Evolutionary conservation across 2,113 vertebrate species (phyloP), one percentile per base, ranked within the genome.

Genomic region (Alligator sinensis): DNA sequence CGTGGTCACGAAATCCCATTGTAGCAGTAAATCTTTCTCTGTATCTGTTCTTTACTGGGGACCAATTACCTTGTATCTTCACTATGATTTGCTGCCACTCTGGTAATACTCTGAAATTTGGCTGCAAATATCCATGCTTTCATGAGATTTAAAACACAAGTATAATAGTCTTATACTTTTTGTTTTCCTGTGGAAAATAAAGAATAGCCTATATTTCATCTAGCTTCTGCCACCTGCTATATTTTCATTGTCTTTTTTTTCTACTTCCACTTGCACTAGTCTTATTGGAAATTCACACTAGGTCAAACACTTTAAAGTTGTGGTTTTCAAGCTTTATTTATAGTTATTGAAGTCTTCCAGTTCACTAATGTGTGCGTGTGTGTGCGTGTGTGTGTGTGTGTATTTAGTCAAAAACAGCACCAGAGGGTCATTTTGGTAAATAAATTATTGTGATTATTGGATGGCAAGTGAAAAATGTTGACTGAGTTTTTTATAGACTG

Each of bases 401-500:
- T 58, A 77, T 89, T 85, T 91, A 75, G 90, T 28, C 25, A 80
- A 64, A 59, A 55, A 30, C 64, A 86, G 75, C 61, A 17, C 34
- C 62, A 55, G 17, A 47, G 15, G 30, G 27, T 78, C 80, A 62
- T 77, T 87, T 84, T 63, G 58, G 74, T 88, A 93, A 95, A 96
- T 95, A 95, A 89, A 66, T 91, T 79, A 81, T 58, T 91, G 88
- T 63, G 90, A 17, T 95, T 95, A 90, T 82, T 95, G 83, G 82
- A 92, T 84, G 85, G 82, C 30, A 80, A 94, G 62, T 76, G 77
- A 90, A 90, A 94, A 93, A 94, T 91, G 2, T 60, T 91, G 27
- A 82, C 86, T 93, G 74, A 88, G 75, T 92, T 85, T 47, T 95
- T 94, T 91, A 61, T 34, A 81, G 63, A 79, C 19, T 89, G 91